Percentiles rank a stretch among this genome's conserved stretches.
Conservation (phyloP, 1,140 invertebrate genomes). For the Mizuhopecten yessoensis region DNA sequence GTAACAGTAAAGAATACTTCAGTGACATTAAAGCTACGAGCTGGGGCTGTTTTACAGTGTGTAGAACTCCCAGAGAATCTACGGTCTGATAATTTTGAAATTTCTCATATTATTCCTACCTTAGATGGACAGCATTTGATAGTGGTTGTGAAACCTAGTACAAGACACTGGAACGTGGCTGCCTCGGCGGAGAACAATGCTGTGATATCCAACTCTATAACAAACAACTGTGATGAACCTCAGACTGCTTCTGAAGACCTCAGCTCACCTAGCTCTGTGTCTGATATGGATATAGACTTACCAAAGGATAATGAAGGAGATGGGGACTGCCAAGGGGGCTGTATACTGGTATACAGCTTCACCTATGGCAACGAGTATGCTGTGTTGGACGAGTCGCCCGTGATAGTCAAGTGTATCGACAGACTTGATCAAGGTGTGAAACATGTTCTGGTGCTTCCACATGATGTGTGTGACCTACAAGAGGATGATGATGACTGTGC, state of each 20-base stretch:
- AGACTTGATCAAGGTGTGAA: conserved; percentile 67
- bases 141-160: conserved; percentile 74
- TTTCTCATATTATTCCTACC: conserved; percentile 75
- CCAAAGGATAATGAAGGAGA: background rate
- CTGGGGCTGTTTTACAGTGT: conserved; percentile 78
- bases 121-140: conserved; percentile 78
- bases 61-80: conserved; percentile 76
- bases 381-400: conserved; percentile 77
- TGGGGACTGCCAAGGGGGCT: conserved; percentile 67
- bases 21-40: conserved; percentile 50
- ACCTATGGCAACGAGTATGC: conserved; percentile 73
- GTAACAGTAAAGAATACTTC: conserved; percentile 4
- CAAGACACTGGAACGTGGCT: background rate
- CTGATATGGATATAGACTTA: conserved; percentile 30
- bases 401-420: conserved; percentile 65
- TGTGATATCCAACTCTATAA: conserved; percentile 45
- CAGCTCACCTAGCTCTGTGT: background rate
- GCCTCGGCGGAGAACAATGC: conserved; percentile 15
- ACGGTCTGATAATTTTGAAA: conserved; percentile 70
- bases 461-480: conserved; percentile 73
- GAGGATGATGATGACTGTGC: conserved; percentile 71
- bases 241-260: background rate
- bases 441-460: conserved; percentile 74
- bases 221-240: conserved; percentile 43
- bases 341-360: conserved; percentile 82